Conservation (phyloP, 2,888 invertebrate species). For the Acanthosepion lycidas region DNA sequence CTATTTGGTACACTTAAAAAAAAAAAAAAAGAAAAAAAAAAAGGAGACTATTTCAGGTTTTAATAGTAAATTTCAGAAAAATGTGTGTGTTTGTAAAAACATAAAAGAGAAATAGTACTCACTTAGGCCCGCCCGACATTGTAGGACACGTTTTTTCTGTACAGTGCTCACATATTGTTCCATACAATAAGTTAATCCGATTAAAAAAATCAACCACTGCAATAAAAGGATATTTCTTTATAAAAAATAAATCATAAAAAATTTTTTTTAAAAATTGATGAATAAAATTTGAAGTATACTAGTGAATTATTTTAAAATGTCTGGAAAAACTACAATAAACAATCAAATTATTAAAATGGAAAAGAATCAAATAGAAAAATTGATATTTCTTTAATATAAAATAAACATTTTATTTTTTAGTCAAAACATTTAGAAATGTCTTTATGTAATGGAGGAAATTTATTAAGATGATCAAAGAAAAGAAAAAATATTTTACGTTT, state of each 20-base stretch:
- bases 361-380: too few relatives aligned
- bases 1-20: neutral
- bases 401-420: too few relatives aligned
- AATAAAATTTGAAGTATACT: too few relatives aligned
- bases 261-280: too few relatives aligned
- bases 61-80: neutral
- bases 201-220: constrained; percentile 95
- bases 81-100: neutral
- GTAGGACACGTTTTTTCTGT: constrained; percentile 88
- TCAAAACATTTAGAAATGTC: too few relatives aligned
- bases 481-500: too few relatives aligned
- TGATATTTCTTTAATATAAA: too few relatives aligned
- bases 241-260: neutral
- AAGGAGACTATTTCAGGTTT: neutral
- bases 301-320: too few relatives aligned
- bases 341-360: too few relatives aligned
- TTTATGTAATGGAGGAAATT: too few relatives aligned
- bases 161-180: constrained; percentile 87
- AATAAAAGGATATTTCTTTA: constrained; percentile 63
- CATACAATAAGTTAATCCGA: constrained; percentile 92
- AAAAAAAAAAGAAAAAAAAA: neutral
- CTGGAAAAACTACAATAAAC: too few relatives aligned
- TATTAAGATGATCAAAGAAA: too few relatives aligned
- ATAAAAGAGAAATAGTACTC: constrained; percentile 58
- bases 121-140: constrained; percentile 90